phyloP scores from a whole-genome alignment of 2,888 invertebrate genomes.

The Drosophila borealis region DNA sequence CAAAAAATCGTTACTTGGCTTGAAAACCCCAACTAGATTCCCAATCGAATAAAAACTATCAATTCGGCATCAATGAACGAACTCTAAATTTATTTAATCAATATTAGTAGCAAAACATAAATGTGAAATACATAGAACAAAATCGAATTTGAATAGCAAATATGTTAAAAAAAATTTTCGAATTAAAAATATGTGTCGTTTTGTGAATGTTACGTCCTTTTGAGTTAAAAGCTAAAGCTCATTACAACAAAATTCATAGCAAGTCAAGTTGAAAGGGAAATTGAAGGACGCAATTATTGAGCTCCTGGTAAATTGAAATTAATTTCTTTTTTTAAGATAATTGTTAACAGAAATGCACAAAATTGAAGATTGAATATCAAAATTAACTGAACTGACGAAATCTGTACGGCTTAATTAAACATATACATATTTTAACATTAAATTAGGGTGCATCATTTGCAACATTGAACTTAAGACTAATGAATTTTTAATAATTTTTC shows the following conservation, averaged over 20 bases:
- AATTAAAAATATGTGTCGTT: slow-evolving; percentile 33
- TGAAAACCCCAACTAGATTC: not conserved
- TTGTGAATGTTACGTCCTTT: slow-evolving; percentile 44
- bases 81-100: slow-evolving; percentile 57
- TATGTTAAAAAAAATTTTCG: slow-evolving; percentile 18
- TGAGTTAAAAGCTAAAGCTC: slow-evolving; percentile 44
- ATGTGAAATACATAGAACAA: slow-evolving; percentile 42
- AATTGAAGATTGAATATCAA: slow-evolving; percentile 14
- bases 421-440: slow-evolving; percentile 17
- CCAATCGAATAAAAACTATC: slow-evolving; percentile 12
- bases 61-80: slow-evolving; percentile 51
- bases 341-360: slow-evolving; percentile 39
- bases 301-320: not conserved
- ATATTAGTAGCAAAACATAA: slow-evolving; percentile 45
- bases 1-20: no score
- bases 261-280: slow-evolving; percentile 23
- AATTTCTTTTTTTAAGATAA: slow-evolving; percentile 13
- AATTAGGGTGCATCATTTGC: slow-evolving; percentile 4
- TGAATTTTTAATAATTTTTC: slow-evolving; percentile 13
- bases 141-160: slow-evolving; percentile 38
- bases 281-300: slow-evolving; percentile 8
- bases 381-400: slow-evolving; percentile 31
- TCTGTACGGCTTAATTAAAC: slow-evolving; percentile 18
- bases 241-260: slow-evolving; percentile 25
- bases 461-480: slow-evolving; percentile 51